Percentiles rank a stretch among this genome's conserved stretches.
phyloP scores from a whole-genome alignment of 2,113 vertebrate genomes.

The Columba livia region DNA sequence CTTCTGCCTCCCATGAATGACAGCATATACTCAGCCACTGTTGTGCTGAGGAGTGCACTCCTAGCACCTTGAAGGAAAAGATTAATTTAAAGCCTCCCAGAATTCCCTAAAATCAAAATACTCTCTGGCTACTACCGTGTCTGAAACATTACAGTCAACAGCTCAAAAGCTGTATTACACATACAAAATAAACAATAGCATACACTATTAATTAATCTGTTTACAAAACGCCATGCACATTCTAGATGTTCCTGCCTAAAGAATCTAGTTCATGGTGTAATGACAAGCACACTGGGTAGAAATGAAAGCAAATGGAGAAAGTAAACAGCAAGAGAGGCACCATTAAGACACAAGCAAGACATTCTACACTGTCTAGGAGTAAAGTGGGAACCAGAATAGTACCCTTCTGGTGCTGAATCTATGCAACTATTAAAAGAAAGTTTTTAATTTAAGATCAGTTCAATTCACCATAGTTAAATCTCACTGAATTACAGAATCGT shows the following conservation, averaged over 20 bases:
- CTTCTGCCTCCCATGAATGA: background rate
- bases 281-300: background rate
- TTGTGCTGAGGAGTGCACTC: background rate
- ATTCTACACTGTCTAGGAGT: background rate
- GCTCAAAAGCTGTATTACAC: background rate
- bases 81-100: conserved; percentile 17
- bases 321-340: background rate
- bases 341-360: background rate
- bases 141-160: background rate
- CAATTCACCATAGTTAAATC: background rate
- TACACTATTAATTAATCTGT: background rate
- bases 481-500: background rate
- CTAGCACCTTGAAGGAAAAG: conserved; percentile 8
- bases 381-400: background rate
- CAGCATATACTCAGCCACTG: background rate
- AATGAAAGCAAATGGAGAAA: conserved; percentile 14
- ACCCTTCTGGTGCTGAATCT: background rate
- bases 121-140: background rate
- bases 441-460: background rate
- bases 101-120: conserved; percentile 44
- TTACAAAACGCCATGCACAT: background rate
- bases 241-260: background rate
- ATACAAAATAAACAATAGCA: background rate
- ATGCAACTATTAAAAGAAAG: background rate
- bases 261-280: background rate